Conservation (phyloP, 2,113 vertebrate species). For the Antechinus stuartii region DNA sequence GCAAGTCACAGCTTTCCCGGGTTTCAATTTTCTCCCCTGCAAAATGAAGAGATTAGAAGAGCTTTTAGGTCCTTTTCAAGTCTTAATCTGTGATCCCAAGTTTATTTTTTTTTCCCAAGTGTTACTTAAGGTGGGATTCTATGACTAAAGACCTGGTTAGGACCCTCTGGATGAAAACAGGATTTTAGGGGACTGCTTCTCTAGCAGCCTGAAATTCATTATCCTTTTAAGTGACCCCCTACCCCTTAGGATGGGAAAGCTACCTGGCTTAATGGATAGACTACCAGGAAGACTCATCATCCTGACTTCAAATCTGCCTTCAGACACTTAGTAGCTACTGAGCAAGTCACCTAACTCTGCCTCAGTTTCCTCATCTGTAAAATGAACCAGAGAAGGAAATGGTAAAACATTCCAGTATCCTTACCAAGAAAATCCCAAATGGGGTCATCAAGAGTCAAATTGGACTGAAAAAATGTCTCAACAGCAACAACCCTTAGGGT, state of each 20-base stretch:
- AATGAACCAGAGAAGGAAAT: not conserved
- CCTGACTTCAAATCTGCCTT: not conserved
- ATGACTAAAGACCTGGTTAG: not conserved
- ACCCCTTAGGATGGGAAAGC: not conserved
- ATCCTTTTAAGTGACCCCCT: not conserved
- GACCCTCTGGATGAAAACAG: not conserved
- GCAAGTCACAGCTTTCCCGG: not conserved
- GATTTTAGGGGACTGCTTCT: not conserved
- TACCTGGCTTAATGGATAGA: not conserved
- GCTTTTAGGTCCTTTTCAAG: not conserved
- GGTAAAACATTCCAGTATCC: not conserved
- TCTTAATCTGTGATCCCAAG: not conserved
- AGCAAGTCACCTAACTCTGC: not conserved
- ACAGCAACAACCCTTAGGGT: not conserved
- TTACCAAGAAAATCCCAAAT: not conserved
- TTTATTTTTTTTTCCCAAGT: not conserved
- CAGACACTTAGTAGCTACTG: not conserved
- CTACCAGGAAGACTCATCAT: not conserved
- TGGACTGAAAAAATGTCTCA: not conserved
- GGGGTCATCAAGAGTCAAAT: not conserved
- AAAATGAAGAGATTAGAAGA: not conserved
- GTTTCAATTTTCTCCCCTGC: not conserved
- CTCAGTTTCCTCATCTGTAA: not conserved
- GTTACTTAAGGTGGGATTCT: not conserved
- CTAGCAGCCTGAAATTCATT: not conserved